These are phyloP conservation scores for Drosophila gunungcola DNA, from an alignment of 1,140 invertebrate genomes.

Conservation along the genomic window DNA sequence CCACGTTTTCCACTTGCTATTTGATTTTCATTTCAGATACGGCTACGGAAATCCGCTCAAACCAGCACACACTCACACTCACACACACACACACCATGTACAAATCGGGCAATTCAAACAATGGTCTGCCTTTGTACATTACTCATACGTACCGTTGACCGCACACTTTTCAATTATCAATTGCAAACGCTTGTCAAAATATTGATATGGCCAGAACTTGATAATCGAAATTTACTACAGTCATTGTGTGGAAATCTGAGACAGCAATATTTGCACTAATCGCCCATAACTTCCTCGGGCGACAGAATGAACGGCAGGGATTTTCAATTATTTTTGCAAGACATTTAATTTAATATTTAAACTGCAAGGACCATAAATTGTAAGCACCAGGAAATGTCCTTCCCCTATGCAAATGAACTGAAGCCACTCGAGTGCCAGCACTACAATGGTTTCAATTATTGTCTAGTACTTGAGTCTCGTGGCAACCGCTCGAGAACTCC, in stretches of 20 bases:
- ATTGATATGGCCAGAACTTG: slow-evolving; percentile 52
- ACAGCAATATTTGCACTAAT: slow-evolving; percentile 40
- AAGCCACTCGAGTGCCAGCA: not conserved
- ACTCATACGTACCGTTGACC: slow-evolving; percentile 54
- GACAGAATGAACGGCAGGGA: not conserved
- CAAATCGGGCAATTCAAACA: slow-evolving; percentile 45
- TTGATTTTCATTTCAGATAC: slow-evolving; percentile 61
- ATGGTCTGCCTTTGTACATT: slow-evolving; percentile 35
- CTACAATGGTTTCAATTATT: slow-evolving; percentile 41
- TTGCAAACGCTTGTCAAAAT: slow-evolving; percentile 56
- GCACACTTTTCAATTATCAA: slow-evolving; percentile 62
- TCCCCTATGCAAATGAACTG: slow-evolving; percentile 35
- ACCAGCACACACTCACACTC: slow-evolving; percentile 8
- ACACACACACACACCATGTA: slow-evolving; percentile 1
- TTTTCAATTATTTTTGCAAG: slow-evolving; percentile 47
- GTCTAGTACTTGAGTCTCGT: slow-evolving; percentile 4
- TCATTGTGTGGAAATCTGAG: slow-evolving; percentile 35
- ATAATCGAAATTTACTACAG: slow-evolving; percentile 44
- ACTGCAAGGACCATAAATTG: slow-evolving; percentile 30
- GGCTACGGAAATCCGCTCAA: slow-evolving; percentile 37
- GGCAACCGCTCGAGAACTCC: slow-evolving; percentile 16
- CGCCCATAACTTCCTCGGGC: slow-evolving; percentile 1
- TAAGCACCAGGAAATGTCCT: slow-evolving; percentile 1
- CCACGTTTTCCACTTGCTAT: slow-evolving; percentile 31
- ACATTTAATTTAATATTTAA: slow-evolving; percentile 37